These are phyloP conservation scores for Lepidocyrtoides sp. DNA, from an alignment of 2,888 invertebrate genomes.

Conservation along the genomic window DNA sequence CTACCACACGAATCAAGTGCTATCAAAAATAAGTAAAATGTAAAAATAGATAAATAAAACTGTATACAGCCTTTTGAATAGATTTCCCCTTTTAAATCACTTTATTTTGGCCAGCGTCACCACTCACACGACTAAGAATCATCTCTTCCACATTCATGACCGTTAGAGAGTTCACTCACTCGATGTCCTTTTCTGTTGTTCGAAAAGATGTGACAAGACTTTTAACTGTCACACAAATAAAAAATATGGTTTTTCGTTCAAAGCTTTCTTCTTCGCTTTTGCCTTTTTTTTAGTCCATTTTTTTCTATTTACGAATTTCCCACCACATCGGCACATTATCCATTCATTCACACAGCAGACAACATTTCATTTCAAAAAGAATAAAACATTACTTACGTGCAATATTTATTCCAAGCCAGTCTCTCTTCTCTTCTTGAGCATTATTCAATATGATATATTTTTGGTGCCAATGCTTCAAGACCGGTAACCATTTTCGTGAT, in stretches of 20 bases:
- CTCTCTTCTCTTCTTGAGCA: background rate
- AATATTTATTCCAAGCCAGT: slow-evolving; percentile 43
- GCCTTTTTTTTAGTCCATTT: background rate
- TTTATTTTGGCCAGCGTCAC: background rate
- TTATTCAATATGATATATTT: slow-evolving; percentile 6
- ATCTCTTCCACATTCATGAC: slow-evolving; percentile 5
- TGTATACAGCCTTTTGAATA: too few species aligned
- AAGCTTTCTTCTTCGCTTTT: too few species aligned
- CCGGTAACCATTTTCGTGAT: background rate
- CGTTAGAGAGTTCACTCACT: background rate
- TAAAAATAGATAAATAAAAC: too few species aligned
- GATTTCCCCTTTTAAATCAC: background rate
- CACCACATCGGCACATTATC: slow-evolving; percentile 31
- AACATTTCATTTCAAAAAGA: slow-evolving; percentile 27
- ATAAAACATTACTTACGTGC: slow-evolving; percentile 21
- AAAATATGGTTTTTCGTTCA: background rate
- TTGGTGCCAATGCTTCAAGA: background rate
- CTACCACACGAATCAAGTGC: too few species aligned
- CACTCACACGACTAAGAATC: background rate
- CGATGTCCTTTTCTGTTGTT: background rate
- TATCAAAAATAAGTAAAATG: too few species aligned
- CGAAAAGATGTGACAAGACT: slow-evolving; percentile 35
- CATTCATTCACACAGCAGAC: slow-evolving; percentile 23
- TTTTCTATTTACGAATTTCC: slow-evolving; percentile 10
- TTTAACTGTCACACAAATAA: slow-evolving; percentile 12